phyloP scores from a whole-genome alignment of 2,888 invertebrate genomes.

The Rotaria sp. region DNA sequence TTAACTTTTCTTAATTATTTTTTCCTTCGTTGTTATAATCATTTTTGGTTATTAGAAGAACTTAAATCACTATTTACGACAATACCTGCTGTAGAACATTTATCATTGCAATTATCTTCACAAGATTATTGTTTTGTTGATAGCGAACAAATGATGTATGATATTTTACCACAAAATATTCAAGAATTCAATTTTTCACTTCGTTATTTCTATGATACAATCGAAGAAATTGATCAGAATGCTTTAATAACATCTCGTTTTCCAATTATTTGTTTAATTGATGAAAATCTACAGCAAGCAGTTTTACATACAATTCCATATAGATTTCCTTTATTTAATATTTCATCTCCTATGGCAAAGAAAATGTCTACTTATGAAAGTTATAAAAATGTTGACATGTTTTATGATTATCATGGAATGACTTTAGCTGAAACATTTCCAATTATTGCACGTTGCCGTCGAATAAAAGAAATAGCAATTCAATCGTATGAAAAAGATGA shows the following conservation, averaged over 20 bases:
- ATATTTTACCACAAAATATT: background rate
- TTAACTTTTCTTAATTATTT: background rate
- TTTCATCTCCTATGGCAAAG: background rate
- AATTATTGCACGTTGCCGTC: background rate
- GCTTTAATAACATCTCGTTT: background rate
- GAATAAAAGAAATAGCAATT: background rate
- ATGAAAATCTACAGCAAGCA: background rate
- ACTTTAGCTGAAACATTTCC: background rate
- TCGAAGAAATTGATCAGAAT: background rate
- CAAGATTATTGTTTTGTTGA: background rate
- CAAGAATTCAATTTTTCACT: background rate
- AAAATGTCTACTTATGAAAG: background rate
- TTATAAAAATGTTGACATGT: background rate
- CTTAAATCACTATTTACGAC: background rate
- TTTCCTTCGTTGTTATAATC: background rate
- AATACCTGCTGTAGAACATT: background rate
- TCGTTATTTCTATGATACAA: background rate
- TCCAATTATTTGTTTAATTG: background rate
- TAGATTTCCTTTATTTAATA: background rate
- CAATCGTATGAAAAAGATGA: background rate
- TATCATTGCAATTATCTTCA: background rate
- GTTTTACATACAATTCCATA: constrained; percentile 5
- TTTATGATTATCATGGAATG: background rate
- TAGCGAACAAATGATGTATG: background rate
- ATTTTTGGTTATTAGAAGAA: constrained; percentile 11